Evolutionary conservation across 2,113 vertebrate genomes (phyloP), one percentile per base, ranked within the genome.

Genomic region (Pedetes capensis): DNA sequence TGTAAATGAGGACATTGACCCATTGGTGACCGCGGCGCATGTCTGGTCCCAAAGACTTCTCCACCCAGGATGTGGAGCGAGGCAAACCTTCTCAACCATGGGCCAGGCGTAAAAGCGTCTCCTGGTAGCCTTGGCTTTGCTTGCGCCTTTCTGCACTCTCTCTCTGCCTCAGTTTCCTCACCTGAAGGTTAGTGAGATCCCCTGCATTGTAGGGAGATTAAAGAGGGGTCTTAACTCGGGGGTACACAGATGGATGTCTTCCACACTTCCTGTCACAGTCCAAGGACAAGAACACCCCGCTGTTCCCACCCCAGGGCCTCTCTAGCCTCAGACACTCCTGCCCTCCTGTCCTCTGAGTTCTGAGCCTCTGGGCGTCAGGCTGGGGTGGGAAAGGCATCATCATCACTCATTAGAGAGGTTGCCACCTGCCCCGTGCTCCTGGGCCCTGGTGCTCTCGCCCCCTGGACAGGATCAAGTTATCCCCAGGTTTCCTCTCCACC

Each of bases 1-100:
- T 83, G 39, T 66, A 10, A 69, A 32, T 1, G 59, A 88, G 17
- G 39, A 85, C 25, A 0, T 4, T 32, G 39, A 5, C 44, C 39
- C 39, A 16, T 0, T 16, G 34, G 34, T 25, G 75, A 69, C 53
- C 22, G 55, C 0, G 2, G 22, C 0, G 0, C 25, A 13, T 68
- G 66, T 49, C n/a, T 9, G 14, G 17, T 16, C 68, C 49, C 32
- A 63, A 34, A 0, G 0, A 7, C 22, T 82, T 55, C 88, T 51
- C 44, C 37, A 1, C 3, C 4, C 17, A 23, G n/a, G 10, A 1
- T n/a, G 74, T 37, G 14, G 37, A 34, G 29, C 6, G 55, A 23
- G 47, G 27, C 0, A 3, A 14, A n/a, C 5, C 32, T 27, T 32
- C 25, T 63, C 39, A 10, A 2, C 39, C 64, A 16, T 17, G 42